A percentile compares a stretch with the other conserved stretches of the same genome.
phyloP scores from a whole-genome alignment of 2,113 vertebrate genomes.

The Ploceus nigricollis region DNA sequence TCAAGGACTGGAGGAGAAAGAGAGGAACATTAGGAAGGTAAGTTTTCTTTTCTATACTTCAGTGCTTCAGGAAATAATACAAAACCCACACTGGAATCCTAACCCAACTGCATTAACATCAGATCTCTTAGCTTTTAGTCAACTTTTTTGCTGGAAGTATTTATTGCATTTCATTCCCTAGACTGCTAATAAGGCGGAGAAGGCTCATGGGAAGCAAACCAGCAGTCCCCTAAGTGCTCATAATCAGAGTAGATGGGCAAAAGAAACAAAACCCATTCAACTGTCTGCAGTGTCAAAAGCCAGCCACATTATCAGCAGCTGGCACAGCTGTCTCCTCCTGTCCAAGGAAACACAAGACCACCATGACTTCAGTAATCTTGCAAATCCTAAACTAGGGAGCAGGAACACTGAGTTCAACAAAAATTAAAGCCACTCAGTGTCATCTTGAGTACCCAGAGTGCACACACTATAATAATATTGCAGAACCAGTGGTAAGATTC shows the following conservation, averaged over 20 bases:
- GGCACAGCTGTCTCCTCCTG: background rate
- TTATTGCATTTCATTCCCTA: background rate
- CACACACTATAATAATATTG: background rate
- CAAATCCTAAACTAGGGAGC: background rate
- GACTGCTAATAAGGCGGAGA: background rate
- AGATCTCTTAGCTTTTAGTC: background rate
- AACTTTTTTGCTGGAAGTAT: background rate
- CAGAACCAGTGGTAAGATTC: background rate
- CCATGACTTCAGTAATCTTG: background rate
- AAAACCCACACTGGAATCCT: background rate
- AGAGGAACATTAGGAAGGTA: background rate
- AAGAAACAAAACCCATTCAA: background rate
- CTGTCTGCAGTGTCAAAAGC: background rate
- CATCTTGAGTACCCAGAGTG: background rate
- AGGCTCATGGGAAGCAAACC: background rate
- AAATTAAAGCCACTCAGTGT: background rate
- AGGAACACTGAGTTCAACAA: background rate
- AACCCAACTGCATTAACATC: background rate
- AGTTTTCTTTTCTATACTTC: background rate
- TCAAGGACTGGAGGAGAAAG: constrained; percentile 74
- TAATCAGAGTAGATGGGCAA: background rate
- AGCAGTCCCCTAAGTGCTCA: background rate
- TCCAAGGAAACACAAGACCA: background rate
- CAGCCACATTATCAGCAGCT: background rate
- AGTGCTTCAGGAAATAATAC: background rate